Percentiles rank a stretch among this genome's conserved stretches.
Evolutionary conservation across 2,888 invertebrate genomes (phyloP).

Genomic region (Leptopilina myrica): DNA sequence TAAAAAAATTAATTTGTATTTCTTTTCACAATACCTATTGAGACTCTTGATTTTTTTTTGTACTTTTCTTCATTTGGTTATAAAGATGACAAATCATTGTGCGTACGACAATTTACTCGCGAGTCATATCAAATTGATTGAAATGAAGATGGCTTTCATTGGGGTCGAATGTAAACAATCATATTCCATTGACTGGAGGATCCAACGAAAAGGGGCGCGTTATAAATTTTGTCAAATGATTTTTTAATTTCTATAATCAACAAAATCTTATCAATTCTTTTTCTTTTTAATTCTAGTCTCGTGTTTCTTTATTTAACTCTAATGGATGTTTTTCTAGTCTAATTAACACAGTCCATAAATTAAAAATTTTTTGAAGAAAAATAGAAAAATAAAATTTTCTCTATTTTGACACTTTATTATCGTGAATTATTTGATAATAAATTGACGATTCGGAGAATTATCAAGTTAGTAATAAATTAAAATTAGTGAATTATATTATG

Average conservation of each 20-base stretch:
- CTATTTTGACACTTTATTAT: too few species aligned
- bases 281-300: too few species aligned
- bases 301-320: not conserved
- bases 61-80: not conserved
- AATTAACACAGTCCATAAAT: not conserved
- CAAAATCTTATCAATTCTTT: not conserved
- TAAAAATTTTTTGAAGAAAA: too few species aligned
- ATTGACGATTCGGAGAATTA: too few species aligned
- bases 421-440: too few species aligned
- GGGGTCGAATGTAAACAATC: slow-evolving; percentile 33
- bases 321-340: not conserved
- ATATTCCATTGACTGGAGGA: slow-evolving; percentile 6
- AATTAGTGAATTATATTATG: too few species aligned
- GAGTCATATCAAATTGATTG: slow-evolving; percentile 28
- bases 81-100: not conserved
- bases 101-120: not conserved
- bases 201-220: slow-evolving; percentile 1
- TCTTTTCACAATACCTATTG: too few species aligned
- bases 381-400: too few species aligned
- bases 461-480: too few species aligned
- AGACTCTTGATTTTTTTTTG: too few species aligned
- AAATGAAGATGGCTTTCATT: slow-evolving; percentile 33
- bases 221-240: slow-evolving; percentile 22
- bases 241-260: not conserved
- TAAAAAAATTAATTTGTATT: too few species aligned